Evolutionary conservation across 1,140 invertebrate genomes (phyloP), one percentile per base, ranked within the genome.

Genomic region (Diorhabda elongata): DNA sequence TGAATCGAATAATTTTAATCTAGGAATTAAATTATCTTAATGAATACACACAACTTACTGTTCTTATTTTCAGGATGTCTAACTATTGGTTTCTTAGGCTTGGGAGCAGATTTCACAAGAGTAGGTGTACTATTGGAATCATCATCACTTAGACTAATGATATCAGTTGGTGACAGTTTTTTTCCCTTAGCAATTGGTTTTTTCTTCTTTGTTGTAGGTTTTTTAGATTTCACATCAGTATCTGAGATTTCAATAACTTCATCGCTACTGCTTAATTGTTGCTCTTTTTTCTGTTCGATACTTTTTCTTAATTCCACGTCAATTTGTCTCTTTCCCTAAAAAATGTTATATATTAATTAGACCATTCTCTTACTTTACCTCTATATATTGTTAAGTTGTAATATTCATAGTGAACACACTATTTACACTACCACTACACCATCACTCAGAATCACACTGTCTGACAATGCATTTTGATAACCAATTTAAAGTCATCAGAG

Each of bases 261-360:
- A 75, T 86, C 83, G 44, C 81, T 84, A 73, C 84, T 88, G 41
- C 84, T 85, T 69, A 84, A 82, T 69, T 82, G 82, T 67, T 84
- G 70, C 79, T 86, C 80, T 76, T 85, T 84, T 71, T 88, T 63
- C 69, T 85, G 83, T 71, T 89, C 88, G 0, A 88, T 79, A 57
- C 84, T 86, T 64, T 84, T 85, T 11, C 87, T 77, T 4, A 87
- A 68, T 9, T 86, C 80, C 3, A 78, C 75, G 73, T 89, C 85
- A 0, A 84, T 75, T 2, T 78, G 69, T 9, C 82, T 76, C 71
- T 86, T 87, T 0, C 80, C 83, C 61, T 66, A 52, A 56, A 65
- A 62, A 26, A 26, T 26, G 26, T 26, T 26, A 26, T 26, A 26
- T 26, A 26, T 26, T 26, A 26, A 26, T 26, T 26, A 26, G 26